Percentiles rank a stretch among this genome's conserved stretches.
Conservation (phyloP, 1,140 invertebrate genomes). For the Phthorimaea operculella region DNA sequence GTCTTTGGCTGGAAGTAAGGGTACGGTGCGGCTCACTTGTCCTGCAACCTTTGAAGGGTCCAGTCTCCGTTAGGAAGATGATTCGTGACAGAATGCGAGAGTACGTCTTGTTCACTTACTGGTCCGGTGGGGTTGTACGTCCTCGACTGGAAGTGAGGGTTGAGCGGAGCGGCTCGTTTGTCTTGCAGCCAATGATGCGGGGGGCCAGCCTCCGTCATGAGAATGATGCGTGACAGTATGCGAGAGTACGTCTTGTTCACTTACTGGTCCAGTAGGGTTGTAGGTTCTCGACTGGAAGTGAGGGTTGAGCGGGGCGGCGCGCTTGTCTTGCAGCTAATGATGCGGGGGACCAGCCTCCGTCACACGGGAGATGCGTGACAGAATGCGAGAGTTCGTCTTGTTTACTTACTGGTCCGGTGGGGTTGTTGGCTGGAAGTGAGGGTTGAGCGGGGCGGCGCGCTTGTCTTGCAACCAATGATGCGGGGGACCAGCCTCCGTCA, state of each 20-base stretch:
- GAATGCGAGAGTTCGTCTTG: constrained; percentile 72
- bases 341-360: constrained; percentile 49
- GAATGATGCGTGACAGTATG: constrained; percentile 56
- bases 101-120: constrained; percentile 79
- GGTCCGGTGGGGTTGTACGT: no score
- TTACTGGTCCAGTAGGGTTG: neutral
- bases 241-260: constrained; percentile 76
- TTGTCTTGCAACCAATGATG: constrained; percentile 65
- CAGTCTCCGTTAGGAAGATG: constrained; percentile 46
- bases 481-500: constrained; percentile 45
- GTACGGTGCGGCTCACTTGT: constrained; percentile 42
- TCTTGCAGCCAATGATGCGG: constrained; percentile 63
- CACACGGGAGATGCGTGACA: constrained; percentile 57
- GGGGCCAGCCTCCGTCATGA: constrained; percentile 21
- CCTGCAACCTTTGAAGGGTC: constrained; percentile 62
- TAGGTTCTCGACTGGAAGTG: constrained; percentile 15
- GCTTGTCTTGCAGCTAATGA: constrained; percentile 64
- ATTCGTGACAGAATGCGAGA: constrained; percentile 61
- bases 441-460: constrained; percentile 29
- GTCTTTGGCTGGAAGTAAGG: constrained; percentile 25
- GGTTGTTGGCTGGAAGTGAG: constrained; percentile 24
- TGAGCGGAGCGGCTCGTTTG: constrained; percentile 39
- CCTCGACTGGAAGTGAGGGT: constrained; percentile 23
- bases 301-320: constrained; percentile 29
- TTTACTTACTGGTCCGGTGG: constrained; percentile 67